A percentile compares a stretch with the other conserved stretches of the same genome.
Evolutionary conservation across 2,113 vertebrate species (phyloP).

Genomic region (Cyanistes caeruleus): DNA sequence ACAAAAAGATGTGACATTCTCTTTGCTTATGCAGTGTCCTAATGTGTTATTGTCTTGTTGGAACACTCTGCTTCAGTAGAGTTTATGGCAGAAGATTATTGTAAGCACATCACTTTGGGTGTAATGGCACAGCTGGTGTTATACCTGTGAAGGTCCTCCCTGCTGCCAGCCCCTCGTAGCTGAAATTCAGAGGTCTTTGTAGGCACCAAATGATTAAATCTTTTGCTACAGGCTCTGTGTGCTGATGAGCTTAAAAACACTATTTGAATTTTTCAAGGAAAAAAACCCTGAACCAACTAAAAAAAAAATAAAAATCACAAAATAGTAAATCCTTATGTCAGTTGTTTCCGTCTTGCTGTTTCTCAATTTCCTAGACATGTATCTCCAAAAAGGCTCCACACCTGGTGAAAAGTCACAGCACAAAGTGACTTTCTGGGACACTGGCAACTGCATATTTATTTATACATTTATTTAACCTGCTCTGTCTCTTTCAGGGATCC

Average conservation of each 20-base stretch:
- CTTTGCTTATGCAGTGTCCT: neutral
- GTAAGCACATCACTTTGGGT: neutral
- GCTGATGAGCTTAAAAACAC: neutral
- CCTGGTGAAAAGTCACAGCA: neutral
- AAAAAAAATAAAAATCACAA: neutral
- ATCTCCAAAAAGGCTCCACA: neutral
- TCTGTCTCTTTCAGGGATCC: neutral
- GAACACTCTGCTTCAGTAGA: neutral
- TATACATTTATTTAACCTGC: neutral
- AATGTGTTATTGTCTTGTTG: neutral
- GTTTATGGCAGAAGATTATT: neutral
- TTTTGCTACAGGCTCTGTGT: neutral
- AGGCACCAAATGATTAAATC: neutral
- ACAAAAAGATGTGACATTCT: neutral
- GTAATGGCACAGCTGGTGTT: neutral
- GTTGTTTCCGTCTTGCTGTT: neutral
- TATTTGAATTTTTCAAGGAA: neutral
- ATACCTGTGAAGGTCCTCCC: neutral
- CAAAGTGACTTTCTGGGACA: neutral
- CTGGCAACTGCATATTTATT: neutral
- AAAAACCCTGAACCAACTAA: neutral
- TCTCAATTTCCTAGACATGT: accelerated
- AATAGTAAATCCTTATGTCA: neutral
- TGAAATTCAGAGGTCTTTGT: neutral
- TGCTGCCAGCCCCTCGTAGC: neutral